These are phyloP conservation scores for Girardia tigrina DNA, from an alignment of 2,888 invertebrate species.

Conservation along the genomic window DNA sequence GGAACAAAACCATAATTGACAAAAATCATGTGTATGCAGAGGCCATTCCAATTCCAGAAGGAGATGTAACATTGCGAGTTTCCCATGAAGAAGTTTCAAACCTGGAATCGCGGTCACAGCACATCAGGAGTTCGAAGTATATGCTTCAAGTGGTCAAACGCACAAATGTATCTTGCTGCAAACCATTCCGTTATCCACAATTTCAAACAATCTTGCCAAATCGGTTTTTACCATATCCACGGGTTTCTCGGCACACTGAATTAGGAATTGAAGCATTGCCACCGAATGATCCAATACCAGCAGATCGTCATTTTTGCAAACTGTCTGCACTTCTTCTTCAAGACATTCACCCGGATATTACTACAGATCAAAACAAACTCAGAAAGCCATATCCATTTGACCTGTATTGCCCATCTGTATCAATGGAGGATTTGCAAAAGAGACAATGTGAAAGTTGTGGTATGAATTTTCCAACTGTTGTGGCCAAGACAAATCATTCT, in stretches of 20 bases:
- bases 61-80: slow-evolving; percentile 1
- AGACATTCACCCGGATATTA: not conserved
- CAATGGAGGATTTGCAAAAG: not conserved
- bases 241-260: too few relatives aligned
- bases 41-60: not conserved
- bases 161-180: too few relatives aligned
- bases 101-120: too few relatives aligned
- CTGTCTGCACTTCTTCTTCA: not conserved
- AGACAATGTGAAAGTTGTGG: not conserved
- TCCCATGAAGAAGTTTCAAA: too few relatives aligned
- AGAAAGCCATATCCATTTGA: not conserved
- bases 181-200: too few relatives aligned
- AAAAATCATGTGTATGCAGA: slow-evolving; percentile 8
- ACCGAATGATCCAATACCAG: not conserved
- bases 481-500: not conserved
- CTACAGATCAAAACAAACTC: slow-evolving; percentile 1
- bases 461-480: not conserved
- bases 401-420: not conserved
- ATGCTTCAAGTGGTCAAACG: too few relatives aligned
- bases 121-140: too few relatives aligned
- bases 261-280: too few relatives aligned
- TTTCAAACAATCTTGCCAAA: too few relatives aligned
- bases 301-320: not conserved
- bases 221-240: too few relatives aligned
- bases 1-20: not conserved